Conservation (phyloP, 2,888 invertebrate species). For the Asteroscopus sphinx region DNA sequence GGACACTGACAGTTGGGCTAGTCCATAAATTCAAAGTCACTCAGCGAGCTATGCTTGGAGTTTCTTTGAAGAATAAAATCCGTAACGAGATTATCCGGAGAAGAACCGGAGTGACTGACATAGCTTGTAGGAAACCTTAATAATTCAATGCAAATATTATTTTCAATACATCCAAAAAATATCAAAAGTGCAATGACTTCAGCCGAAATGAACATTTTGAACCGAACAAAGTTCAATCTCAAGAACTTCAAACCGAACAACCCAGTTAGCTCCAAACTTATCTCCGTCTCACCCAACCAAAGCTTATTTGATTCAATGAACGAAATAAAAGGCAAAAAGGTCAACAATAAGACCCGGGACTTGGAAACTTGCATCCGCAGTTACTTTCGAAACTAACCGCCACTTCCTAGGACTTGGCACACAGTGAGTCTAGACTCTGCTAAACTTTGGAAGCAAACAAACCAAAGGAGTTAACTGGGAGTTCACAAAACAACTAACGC, state of each 20-base stretch:
- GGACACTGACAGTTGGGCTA: too few species aligned
- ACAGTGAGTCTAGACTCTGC: slow-evolving; percentile 33
- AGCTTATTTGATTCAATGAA: slow-evolving; percentile 59
- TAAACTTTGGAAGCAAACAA: slow-evolving; percentile 56
- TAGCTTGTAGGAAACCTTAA: too few species aligned
- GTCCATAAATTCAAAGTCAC: too few species aligned
- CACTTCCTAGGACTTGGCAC: slow-evolving; percentile 52
- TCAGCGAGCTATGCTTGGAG: too few species aligned
- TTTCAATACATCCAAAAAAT: background rate
- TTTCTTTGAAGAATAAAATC: too few species aligned
- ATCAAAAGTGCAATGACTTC: background rate
- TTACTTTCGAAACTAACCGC: slow-evolving; percentile 56
- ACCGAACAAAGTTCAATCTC: slow-evolving; percentile 14
- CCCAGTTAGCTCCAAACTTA: slow-evolving; percentile 34
- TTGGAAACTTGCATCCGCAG: slow-evolving; percentile 58
- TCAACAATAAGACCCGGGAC: slow-evolving; percentile 53
- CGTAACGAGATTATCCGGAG: too few species aligned
- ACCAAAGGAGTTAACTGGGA: slow-evolving; percentile 48
- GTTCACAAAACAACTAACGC: slow-evolving; percentile 47
- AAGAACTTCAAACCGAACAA: slow-evolving; percentile 17
- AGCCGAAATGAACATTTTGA: slow-evolving; percentile 1
- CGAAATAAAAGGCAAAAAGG: slow-evolving; percentile 57
- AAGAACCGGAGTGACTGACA: too few species aligned
- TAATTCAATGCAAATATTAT: too few species aligned
- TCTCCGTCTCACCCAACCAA: slow-evolving; percentile 27